Percentiles rank a stretch among this genome's conserved stretches.
These are phyloP conservation scores for Phthorimaea operculella DNA, from an alignment of 1,140 invertebrate genomes.

Conservation along the genomic window DNA sequence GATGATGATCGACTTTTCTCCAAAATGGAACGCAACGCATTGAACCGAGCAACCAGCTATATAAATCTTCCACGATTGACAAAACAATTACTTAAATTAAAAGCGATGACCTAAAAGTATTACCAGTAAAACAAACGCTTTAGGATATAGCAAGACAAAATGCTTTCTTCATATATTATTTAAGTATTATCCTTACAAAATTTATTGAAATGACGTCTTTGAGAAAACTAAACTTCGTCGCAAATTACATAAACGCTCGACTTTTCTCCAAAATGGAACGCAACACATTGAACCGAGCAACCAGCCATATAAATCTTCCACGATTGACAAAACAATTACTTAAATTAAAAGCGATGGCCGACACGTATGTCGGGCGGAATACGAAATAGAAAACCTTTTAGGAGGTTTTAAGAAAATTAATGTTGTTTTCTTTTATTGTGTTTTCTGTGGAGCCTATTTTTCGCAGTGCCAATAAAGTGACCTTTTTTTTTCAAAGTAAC, in stretches of 20 bases:
- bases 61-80: constrained; percentile 19
- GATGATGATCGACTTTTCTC: neutral
- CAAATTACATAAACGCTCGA: neutral
- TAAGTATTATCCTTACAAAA: no score
- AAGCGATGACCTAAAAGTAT: constrained; percentile 17
- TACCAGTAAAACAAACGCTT: no score
- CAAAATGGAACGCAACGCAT: neutral
- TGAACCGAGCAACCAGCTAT: constrained; percentile 11
- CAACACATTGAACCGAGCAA: constrained; percentile 9
- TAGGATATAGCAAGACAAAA: no score
- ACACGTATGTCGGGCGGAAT: constrained; percentile 9
- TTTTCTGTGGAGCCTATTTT: no score
- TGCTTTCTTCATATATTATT: no score
- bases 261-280: neutral
- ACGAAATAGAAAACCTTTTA: neutral
- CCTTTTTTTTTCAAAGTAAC: no score
- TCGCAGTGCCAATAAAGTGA: no score
- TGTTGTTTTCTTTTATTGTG: no score
- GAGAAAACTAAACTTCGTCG: no score
- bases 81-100: constrained; percentile 22
- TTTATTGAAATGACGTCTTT: no score
- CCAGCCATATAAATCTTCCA: constrained; percentile 13
- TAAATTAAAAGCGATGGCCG: constrained; percentile 21
- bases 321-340: constrained; percentile 23
- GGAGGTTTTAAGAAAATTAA: no score